phyloP scores from a whole-genome alignment of 2,797 vertebrate genomes.

The Sebastiscus albofasciatus region DNA sequence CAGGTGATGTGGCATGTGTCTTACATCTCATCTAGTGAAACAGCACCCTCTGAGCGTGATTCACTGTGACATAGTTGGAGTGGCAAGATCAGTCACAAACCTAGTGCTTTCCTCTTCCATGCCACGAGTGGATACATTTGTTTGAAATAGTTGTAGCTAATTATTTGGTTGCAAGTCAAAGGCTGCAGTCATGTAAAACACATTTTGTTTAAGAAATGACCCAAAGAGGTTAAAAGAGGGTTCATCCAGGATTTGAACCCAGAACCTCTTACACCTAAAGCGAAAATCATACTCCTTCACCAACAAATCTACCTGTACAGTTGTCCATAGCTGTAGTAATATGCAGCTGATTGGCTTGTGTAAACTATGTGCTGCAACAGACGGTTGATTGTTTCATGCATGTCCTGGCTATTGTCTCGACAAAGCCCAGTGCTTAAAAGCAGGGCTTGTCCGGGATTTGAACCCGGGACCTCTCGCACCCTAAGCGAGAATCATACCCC shows the following conservation, averaged over 20 bases:
- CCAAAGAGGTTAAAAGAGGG: no score
- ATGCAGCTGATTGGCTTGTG: neutral
- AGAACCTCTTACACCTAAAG: no score
- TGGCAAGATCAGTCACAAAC: neutral
- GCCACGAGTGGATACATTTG: neutral
- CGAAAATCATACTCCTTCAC: no score
- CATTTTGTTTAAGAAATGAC: no score
- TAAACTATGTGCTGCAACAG: neutral
- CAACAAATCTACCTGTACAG: no score
- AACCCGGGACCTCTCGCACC: constrained; percentile 85
- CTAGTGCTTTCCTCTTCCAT: neutral
- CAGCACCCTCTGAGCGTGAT: neutral
- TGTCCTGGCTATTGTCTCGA: neutral
- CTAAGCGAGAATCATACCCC: constrained; percentile 87
- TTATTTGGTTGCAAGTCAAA: neutral
- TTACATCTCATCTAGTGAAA: neutral
- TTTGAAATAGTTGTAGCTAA: neutral
- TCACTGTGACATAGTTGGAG: neutral
- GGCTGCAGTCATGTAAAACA: neutral
- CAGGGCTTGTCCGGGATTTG: constrained; percentile 83
- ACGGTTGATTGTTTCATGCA: neutral
- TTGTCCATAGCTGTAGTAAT: neutral
- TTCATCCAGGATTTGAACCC: no score
- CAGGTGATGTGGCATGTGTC: neutral
- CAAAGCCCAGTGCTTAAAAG: neutral